These are phyloP conservation scores for Sus cebifrons DNA, from an alignment of 2,797 vertebrate species.

Conservation along the genomic window DNA sequence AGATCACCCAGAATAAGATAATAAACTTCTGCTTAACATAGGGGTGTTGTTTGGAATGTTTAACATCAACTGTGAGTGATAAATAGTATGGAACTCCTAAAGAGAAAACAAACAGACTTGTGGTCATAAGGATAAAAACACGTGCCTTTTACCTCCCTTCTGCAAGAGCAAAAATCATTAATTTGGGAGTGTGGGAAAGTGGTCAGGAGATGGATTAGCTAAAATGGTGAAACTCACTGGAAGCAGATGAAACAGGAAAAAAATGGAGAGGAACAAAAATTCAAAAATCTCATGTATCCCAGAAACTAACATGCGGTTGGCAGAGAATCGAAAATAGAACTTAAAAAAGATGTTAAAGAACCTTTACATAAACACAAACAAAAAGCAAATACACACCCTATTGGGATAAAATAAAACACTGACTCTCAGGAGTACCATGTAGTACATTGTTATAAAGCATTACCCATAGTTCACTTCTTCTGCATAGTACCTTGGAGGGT, in stretches of 20 bases:
- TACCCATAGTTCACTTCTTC: background rate
- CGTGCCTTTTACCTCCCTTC: constrained; percentile 43
- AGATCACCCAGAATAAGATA: constrained; percentile 54
- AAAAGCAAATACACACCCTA: background rate
- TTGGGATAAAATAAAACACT: background rate
- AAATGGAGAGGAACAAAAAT: background rate
- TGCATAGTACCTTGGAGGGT: background rate
- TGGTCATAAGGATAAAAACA: constrained; percentile 40
- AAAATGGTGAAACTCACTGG: background rate
- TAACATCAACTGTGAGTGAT: background rate
- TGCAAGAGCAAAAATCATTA: constrained; percentile 1
- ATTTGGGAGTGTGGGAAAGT: background rate
- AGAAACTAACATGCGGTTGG: background rate
- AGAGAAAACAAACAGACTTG: constrained; percentile 44
- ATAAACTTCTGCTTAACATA: background rate
- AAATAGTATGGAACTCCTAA: background rate
- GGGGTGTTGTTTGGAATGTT: background rate
- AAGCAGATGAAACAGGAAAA: background rate
- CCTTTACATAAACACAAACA: background rate
- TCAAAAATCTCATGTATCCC: background rate
- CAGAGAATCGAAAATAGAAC: background rate
- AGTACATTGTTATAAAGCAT: background rate
- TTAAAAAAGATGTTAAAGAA: background rate
- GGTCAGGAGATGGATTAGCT: constrained; percentile 36
- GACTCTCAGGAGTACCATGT: background rate